These are phyloP conservation scores for Selene dorsalis DNA, from an alignment of 2,797 vertebrate species.

Conservation along the genomic window DNA sequence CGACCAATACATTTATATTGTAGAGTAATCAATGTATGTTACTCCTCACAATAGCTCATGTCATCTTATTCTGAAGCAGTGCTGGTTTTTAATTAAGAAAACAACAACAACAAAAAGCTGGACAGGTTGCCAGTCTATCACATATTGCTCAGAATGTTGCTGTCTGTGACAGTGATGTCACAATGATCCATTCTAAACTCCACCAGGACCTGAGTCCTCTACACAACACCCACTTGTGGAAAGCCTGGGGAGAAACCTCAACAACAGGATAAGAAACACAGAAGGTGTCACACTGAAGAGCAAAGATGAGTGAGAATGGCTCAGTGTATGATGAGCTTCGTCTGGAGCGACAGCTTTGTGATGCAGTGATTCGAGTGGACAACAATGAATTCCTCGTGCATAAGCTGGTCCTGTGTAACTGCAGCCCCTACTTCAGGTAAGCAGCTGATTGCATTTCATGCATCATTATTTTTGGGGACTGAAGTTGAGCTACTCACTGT, in stretches of 20 bases:
- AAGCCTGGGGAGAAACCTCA: not conserved
- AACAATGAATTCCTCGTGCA: constrained; percentile 2
- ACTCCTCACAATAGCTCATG: too few species aligned
- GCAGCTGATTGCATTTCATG: not conserved
- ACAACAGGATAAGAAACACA: not conserved
- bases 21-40: too few species aligned
- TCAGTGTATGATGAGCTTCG: constrained; percentile 40
- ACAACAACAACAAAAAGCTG: too few species aligned
- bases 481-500: too few species aligned
- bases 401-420: constrained; percentile 51
- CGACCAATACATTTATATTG: too few species aligned
- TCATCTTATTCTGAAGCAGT: too few species aligned
- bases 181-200: not conserved
- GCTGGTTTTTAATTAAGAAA: too few species aligned
- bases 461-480: too few species aligned
- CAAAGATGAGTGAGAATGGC: constrained; percentile 22
- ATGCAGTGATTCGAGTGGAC: constrained; percentile 33
- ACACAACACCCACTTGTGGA: not conserved
- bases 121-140: too few species aligned
- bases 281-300: not conserved
- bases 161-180: not conserved
- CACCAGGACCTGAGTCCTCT: too few species aligned
- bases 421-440: constrained; percentile 51
- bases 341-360: constrained; percentile 37
- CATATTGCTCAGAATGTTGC: not conserved